Evolutionary conservation across 2,113 vertebrate genomes (phyloP).

Genomic region (Lates calcarifer): DNA sequence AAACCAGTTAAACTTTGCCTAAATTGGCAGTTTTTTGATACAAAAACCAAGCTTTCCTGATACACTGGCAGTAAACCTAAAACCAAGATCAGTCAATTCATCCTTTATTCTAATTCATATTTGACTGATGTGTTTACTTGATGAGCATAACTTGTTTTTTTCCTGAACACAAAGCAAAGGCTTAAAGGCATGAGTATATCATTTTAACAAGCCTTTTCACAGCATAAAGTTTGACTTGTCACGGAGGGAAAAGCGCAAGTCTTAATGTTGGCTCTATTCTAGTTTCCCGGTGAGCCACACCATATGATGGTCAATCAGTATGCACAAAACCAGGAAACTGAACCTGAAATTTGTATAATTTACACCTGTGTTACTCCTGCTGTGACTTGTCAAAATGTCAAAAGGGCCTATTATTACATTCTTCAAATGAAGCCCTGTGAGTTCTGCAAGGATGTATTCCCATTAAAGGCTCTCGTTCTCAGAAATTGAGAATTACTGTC

Average conservation of each 20-base stretch:
- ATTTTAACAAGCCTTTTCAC: not conserved
- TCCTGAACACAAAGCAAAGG: no score
- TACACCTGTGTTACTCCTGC: not conserved
- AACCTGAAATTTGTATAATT: not conserved
- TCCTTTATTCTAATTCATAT: not conserved
- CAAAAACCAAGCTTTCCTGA: not conserved
- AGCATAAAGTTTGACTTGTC: not conserved
- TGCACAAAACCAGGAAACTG: not conserved
- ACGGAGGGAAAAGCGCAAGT: not conserved
- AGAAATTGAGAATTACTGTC: not conserved
- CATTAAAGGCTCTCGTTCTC: not conserved
- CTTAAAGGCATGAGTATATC: not conserved
- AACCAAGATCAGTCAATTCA: not conserved
- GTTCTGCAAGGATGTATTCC: not conserved
- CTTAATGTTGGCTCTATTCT: not conserved
- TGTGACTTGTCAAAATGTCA: not conserved
- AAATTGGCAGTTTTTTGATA: no score
- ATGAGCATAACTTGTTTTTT: no score
- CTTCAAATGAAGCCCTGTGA: not conserved
- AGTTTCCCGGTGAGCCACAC: no score
- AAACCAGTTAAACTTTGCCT: no score
- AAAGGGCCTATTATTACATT: no score
- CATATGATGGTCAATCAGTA: no score
- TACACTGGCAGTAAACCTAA: not conserved
- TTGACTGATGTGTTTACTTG: not conserved